phyloP scores from a whole-genome alignment of 2,113 vertebrate genomes.

The Phalacrocorax brasilianus region DNA sequence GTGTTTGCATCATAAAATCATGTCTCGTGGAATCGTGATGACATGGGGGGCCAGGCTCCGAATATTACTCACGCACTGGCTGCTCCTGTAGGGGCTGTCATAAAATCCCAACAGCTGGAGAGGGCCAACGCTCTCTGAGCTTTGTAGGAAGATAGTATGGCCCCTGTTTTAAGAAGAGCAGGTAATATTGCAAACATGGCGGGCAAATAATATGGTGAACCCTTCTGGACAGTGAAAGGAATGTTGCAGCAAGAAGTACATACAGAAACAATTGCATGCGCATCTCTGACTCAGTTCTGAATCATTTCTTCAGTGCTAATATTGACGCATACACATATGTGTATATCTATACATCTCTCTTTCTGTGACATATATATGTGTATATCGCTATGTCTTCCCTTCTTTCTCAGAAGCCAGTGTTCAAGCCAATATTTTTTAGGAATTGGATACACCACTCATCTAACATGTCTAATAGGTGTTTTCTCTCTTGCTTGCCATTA shows the following conservation, averaged over 20 bases:
- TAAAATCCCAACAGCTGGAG: not conserved
- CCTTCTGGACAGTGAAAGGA: not conserved
- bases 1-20: constrained; percentile 59
- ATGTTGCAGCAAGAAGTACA: not conserved
- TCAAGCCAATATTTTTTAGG: not conserved
- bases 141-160: not conserved
- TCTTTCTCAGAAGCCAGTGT: not conserved
- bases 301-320: not conserved
- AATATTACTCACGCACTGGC: not conserved
- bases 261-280: not conserved
- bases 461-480: not conserved
- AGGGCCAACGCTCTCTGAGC: not conserved
- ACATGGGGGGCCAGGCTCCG: not conserved
- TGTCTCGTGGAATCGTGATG: constrained; percentile 8
- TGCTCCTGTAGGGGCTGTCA: not conserved
- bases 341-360: not conserved
- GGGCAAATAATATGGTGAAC: not conserved
- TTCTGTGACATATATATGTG: not conserved
- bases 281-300: not conserved
- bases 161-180: not conserved
- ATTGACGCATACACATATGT: not conserved
- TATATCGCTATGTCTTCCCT: not conserved
- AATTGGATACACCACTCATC: not conserved
- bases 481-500: not conserved
- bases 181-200: not conserved